phyloP scores from a whole-genome alignment of 2,888 invertebrate genomes.

The Galerucella nymphaeae region DNA sequence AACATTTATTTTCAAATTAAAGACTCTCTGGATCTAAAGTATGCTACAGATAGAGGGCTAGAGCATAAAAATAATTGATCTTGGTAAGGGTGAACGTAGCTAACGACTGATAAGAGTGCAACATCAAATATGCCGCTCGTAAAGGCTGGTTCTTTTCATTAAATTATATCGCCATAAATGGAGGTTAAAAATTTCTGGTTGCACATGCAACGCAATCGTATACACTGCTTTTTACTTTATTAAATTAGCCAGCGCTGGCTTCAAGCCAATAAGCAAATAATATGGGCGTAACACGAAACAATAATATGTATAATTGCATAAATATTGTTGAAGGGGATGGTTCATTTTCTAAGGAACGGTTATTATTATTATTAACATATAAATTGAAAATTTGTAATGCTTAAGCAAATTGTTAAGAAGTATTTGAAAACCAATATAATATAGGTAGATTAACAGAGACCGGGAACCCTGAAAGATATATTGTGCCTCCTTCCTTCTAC shows the following conservation, averaged over 20 bases:
- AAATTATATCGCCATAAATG: neutral
- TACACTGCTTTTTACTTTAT: slow-evolving; percentile 30
- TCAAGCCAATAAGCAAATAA: neutral
- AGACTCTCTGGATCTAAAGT: neutral
- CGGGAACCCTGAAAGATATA: too few species aligned
- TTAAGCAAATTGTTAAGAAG: too few species aligned
- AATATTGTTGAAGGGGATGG: too few species aligned
- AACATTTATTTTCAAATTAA: slow-evolving; percentile 3
- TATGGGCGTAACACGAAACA: neutral
- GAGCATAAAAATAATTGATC: slow-evolving; percentile 20
- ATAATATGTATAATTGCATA: too few species aligned
- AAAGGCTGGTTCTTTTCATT: slow-evolving; percentile 1
- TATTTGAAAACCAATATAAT: too few species aligned
- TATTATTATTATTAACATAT: too few species aligned
- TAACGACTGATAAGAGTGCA: slow-evolving; percentile 14
- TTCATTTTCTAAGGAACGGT: too few species aligned
- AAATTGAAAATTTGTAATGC: too few species aligned
- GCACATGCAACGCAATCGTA: slow-evolving; percentile 28
- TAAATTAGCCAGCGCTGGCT: slow-evolving; percentile 18
- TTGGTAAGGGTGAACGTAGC: slow-evolving; percentile 2
- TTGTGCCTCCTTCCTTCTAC: too few species aligned
- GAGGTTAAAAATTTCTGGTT: slow-evolving; percentile 15
- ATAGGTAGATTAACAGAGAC: too few species aligned
- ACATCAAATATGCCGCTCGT: slow-evolving; percentile 16
- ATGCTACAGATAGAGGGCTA: neutral